Percentiles rank a stretch among this genome's conserved stretches.
phyloP scores from a whole-genome alignment of 1,140 invertebrate species.

The Drosophila hydei region DNA sequence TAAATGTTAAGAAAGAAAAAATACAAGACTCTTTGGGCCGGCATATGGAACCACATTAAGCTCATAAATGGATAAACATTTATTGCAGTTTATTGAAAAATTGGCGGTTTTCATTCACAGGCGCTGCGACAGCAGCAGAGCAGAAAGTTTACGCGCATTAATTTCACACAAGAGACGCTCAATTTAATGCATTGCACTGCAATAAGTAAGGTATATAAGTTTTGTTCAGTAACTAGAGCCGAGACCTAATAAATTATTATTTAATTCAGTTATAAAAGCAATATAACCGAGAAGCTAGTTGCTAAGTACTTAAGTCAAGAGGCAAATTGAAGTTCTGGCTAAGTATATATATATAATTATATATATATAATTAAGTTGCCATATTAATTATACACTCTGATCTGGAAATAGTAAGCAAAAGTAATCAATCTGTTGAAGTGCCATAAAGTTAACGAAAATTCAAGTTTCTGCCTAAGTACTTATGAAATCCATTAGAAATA shows the following conservation, averaged over 20 bases:
- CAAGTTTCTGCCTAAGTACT: neutral
- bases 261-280: too few relatives aligned
- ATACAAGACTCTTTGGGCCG: neutral
- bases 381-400: too few relatives aligned
- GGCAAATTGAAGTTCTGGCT: too few relatives aligned
- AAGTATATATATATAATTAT: too few relatives aligned
- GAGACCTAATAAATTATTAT: too few relatives aligned
- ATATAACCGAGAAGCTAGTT: too few relatives aligned
- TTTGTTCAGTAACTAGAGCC: too few relatives aligned
- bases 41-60: constrained; percentile 52
- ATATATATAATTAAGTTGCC: too few relatives aligned
- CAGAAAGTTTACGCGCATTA: constrained; percentile 50
- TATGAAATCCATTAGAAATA: neutral
- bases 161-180: constrained; percentile 70
- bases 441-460: neutral
- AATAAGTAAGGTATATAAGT: constrained; percentile 4
- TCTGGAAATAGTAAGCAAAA: too few relatives aligned
- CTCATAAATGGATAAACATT: constrained; percentile 79
- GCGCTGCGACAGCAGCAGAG: constrained; percentile 18
- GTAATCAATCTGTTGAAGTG: neutral
- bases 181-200: constrained; percentile 48
- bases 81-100: constrained; percentile 82
- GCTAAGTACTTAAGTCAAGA: too few relatives aligned
- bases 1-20: constrained; percentile 6
- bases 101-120: constrained; percentile 66